phyloP scores from a whole-genome alignment of 2,888 invertebrate species.

The Yponomeuta cagnagella region DNA sequence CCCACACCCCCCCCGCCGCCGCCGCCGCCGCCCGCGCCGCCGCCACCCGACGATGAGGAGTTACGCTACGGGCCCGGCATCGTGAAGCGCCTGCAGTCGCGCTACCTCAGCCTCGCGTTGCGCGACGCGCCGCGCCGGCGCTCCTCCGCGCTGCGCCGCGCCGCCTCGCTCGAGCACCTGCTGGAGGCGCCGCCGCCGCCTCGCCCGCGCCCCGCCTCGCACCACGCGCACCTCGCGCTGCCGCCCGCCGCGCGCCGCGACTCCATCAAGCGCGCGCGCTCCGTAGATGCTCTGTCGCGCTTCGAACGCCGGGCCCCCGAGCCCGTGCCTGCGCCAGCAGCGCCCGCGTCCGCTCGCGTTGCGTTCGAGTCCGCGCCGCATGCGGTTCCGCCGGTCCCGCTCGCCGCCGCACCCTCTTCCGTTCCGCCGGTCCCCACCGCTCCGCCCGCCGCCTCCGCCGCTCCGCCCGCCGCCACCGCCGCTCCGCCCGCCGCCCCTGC shows the following conservation, averaged over 20 bases:
- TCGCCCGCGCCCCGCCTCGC: conserved; percentile 38
- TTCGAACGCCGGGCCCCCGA: conserved; percentile 62
- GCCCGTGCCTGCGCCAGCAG: conserved; percentile 48
- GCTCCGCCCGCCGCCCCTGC: conserved; percentile 90
- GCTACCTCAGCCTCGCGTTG: conserved; percentile 89
- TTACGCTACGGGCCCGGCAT: conserved; percentile 94
- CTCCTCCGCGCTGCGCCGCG: conserved; percentile 79
- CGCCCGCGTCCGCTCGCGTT: conserved; percentile 57
- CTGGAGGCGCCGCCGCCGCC: conserved; percentile 78
- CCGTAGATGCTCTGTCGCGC: conserved; percentile 88
- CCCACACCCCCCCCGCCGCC: conserved; percentile 38
- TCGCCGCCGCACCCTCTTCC: conserved; percentile 32
- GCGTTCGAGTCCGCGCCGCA: conserved; percentile 78
- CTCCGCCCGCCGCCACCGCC: conserved; percentile 90
- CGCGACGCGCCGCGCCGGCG: conserved; percentile 82
- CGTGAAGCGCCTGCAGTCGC: conserved; percentile 89
- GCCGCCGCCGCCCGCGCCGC: conserved; percentile 43
- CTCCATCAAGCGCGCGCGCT: conserved; percentile 88
- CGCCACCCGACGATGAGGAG: conserved; percentile 78
- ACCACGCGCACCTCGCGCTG: conserved; percentile 26
- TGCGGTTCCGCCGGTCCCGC: conserved; percentile 77
- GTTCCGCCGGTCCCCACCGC: conserved; percentile 78
- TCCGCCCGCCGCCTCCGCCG: conserved; percentile 90
- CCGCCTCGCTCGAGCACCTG: conserved; percentile 85
- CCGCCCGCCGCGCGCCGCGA: conserved; percentile 56